Base-by-base conservation (phyloP, 1,140 invertebrate species). In the Parasteatoda tepidariorum region DNA sequence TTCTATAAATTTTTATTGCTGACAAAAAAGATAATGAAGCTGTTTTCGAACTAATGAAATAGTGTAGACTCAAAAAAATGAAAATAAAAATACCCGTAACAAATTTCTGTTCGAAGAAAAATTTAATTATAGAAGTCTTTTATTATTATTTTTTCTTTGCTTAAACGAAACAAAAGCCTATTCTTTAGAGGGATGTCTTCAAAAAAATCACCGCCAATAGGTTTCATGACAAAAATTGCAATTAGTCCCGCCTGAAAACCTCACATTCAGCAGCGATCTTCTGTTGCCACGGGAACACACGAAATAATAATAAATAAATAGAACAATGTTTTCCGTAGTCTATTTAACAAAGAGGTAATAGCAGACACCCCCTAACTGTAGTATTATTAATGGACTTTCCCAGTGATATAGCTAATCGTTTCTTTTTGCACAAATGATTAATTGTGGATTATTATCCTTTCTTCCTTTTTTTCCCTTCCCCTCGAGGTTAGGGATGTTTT, bases 401-500 rank as follows among this genome's bases (percentile, higher is more conserved):
- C 74, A 78, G 66, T 78, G 74, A 78, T 78, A 78, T 28, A 34
- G 34, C 66, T 78, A 78, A 78, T 66, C 74, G 74, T 78, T 54
- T 28, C 15, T 57, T 6, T 15, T 38, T 6, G 54, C 61, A 30
- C 41, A 78, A 66, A 78, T 66, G 74, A 66, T 75, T 75, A 75
- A 75, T 75, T 75, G 73, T 24, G 33, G 33, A 31, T 61, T 75
- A 75, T 75, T 75, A 62, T 48, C 38, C 38, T 57, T 75, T 62
- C 55, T 75, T 75, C 61, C 24, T 61, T 75, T 28, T 75, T 54
- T 75, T 75, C 61, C 33, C 71, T 31, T 75, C 57, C 31, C 28
- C 26, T 61, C 28, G 33, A 59, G 54, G 33, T 30, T 55, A 15
- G 31, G 13, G n/a, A 26, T n/a, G 22, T 55, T 57, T n/a, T 61